Base-by-base conservation (phyloP, 1,140 invertebrate species). In the Drosophila lacertosa region DNA sequence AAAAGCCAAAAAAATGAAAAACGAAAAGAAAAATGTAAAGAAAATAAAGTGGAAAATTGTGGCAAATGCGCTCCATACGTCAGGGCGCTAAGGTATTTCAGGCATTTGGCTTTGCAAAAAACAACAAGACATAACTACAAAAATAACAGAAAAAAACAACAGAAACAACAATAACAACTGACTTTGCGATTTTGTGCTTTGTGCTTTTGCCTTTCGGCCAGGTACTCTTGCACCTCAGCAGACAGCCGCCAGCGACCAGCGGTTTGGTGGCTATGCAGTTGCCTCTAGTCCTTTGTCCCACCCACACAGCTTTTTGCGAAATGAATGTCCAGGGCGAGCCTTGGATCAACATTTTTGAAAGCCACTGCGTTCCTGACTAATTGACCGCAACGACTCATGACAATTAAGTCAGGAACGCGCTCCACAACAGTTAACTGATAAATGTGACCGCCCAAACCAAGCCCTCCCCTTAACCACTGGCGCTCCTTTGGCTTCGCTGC, bases 21-120 rank as follows among this genome's bases (percentile, higher is more conserved):
- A 7, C 0, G 1, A 26, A 7, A 5, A 7, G 24, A 26, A 26
- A n/a, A n/a, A n/a, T n/a, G n/a, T 26, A 26, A 26, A 26, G 16
- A 6, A 18, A 53, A 32, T 33, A 32, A 22, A 37, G 44, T 66
- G 42, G 22, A 39, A 35, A 32, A 47, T 45, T 24, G 55, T 33
- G 26, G 24, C 37, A 67, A 59, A 51, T 59, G 45, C 45, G 39
- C 59, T 70, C 50, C 59, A 64, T 64, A 71, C 68, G 62, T 64
- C 68, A 71, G 29, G 62, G 53, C 59, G 68, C 62, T 54, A 45
- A 59, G 50, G 53, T 20, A 71, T 39, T 37, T 40, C 33, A 42
- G 20, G 51, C 32, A 45, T 53, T 62, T 62, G 51, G 20, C 13
- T 60, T 60, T 60, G 57, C 57, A 57, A 57, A 26, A 5, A 5